These are phyloP conservation scores for Macropus fuliginosus DNA, from an alignment of 2,797 vertebrate species.

Conservation along the genomic window DNA sequence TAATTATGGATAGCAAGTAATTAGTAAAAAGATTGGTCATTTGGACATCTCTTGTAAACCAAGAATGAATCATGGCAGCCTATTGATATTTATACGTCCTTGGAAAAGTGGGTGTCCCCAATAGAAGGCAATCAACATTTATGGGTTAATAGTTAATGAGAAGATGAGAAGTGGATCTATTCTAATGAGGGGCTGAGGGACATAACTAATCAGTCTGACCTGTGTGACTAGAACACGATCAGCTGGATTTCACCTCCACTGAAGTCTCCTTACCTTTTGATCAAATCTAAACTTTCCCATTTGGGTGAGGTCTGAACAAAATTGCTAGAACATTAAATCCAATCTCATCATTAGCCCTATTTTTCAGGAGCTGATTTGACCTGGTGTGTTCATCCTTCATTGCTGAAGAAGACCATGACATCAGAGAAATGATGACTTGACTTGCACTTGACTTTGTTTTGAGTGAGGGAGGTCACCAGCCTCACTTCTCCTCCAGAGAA, in stretches of 20 bases:
- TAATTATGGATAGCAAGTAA: background rate
- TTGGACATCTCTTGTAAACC: background rate
- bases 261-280: background rate
- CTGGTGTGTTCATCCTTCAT: background rate
- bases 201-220: accelerated
- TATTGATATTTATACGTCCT: background rate
- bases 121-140: background rate
- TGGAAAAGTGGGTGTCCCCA: background rate
- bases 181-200: background rate
- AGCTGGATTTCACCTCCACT: background rate
- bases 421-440: no score
- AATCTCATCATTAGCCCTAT: background rate
- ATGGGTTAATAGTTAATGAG: background rate
- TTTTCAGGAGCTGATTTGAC: background rate
- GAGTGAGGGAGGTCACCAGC: no score
- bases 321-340: background rate
- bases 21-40: background rate
- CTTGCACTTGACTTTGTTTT: no score
- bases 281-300: background rate
- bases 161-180: background rate
- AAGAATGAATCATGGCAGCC: background rate
- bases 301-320: background rate
- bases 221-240: background rate
- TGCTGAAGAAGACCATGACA: no score
- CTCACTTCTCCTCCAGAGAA: no score